phyloP scores from a whole-genome alignment of 2,797 vertebrate genomes.

The Brachyrhaphis roseni region DNA sequence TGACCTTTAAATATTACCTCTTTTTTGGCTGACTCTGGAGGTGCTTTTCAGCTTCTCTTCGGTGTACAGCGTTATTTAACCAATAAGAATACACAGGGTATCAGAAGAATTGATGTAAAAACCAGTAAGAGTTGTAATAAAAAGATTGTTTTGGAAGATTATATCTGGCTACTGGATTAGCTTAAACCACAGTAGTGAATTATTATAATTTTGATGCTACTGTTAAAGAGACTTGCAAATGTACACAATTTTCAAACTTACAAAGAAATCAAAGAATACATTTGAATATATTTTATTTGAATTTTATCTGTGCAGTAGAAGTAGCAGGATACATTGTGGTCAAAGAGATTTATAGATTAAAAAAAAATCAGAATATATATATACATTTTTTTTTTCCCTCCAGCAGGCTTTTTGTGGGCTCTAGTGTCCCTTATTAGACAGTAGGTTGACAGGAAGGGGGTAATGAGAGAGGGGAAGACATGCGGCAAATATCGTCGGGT shows the following conservation, averaged over 20 bases:
- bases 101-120: slow-evolving; percentile 31
- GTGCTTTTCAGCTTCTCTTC: slow-evolving; percentile 42
- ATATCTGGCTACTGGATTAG: slow-evolving; percentile 7
- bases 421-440: too few species aligned
- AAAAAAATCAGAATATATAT: too few species aligned
- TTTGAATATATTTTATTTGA: not conserved
- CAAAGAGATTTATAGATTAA: not conserved
- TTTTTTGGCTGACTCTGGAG: slow-evolving; percentile 42
- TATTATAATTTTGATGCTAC: slow-evolving; percentile 31
- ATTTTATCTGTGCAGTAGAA: not conserved
- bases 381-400: too few species aligned
- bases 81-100: slow-evolving; percentile 43
- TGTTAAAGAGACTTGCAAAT: not conserved
- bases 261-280: not conserved
- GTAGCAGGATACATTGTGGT: not conserved
- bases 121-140: slow-evolving; percentile 44
- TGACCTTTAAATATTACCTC: slow-evolving; percentile 67
- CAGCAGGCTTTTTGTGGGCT: too few species aligned
- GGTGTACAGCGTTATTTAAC: slow-evolving; percentile 32
- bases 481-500: too few species aligned
- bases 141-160: slow-evolving; percentile 42
- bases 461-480: too few species aligned
- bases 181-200: slow-evolving; percentile 21
- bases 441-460: too few species aligned
- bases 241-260: not conserved